Percentiles rank a stretch among this genome's conserved stretches.
Evolutionary conservation across 2,797 vertebrate genomes (phyloP).

Genomic region (Falco cherrug): DNA sequence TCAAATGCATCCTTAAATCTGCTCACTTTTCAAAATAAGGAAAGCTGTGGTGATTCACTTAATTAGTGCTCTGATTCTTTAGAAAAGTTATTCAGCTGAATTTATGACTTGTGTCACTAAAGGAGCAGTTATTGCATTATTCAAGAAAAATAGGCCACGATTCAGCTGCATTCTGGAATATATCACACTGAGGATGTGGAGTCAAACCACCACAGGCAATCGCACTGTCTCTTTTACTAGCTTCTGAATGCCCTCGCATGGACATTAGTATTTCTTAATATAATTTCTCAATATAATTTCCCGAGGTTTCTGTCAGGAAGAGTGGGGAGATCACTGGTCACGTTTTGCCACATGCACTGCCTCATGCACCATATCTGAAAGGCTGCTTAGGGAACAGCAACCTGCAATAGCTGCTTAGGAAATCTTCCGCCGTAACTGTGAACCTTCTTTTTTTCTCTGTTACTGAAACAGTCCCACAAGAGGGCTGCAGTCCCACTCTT

Average conservation of each 20-base stretch:
- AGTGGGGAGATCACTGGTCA: neutral
- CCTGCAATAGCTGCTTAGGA: neutral
- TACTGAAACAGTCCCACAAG: neutral
- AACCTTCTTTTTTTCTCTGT: neutral
- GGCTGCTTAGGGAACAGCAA: neutral
- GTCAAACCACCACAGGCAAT: neutral
- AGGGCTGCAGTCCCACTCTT: neutral
- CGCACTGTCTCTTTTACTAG: neutral
- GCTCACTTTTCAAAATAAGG: neutral
- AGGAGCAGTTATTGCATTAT: neutral
- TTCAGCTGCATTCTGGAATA: neutral
- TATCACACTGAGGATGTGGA: neutral
- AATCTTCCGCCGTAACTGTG: neutral
- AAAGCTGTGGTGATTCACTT: neutral
- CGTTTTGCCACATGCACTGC: neutral
- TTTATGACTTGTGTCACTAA: neutral
- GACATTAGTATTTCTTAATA: neutral
- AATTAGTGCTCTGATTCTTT: neutral
- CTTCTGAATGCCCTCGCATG: neutral
- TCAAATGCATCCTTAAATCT: neutral
- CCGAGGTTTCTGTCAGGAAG: neutral
- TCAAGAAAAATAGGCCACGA: neutral
- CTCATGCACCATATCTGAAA: neutral
- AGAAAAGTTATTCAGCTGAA: neutral
- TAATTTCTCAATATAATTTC: neutral